A percentile compares a stretch with the other conserved stretches of the same genome.
These are phyloP conservation scores for Dendrolimus houi DNA, from an alignment of 2,888 invertebrate genomes.

Conservation along the genomic window DNA sequence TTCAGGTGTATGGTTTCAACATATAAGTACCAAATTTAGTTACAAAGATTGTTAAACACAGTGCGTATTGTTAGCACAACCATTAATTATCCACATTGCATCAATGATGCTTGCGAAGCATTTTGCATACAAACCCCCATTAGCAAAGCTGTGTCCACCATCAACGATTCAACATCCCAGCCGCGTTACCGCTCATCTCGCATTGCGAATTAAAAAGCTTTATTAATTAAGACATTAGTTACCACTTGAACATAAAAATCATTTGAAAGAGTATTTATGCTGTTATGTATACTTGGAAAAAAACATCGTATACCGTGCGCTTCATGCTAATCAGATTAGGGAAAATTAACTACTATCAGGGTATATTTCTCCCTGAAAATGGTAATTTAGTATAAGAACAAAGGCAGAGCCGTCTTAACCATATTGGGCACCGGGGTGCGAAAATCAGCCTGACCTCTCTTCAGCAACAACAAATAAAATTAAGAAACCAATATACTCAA, in stretches of 20 bases:
- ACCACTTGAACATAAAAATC: neutral
- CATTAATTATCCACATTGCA: slow-evolving; percentile 16
- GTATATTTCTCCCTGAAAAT: neutral
- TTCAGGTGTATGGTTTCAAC: slow-evolving; percentile 24
- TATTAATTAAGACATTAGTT: slow-evolving; percentile 11
- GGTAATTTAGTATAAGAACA: slow-evolving; percentile 13
- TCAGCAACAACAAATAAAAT: too few species aligned
- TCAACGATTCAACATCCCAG: slow-evolving; percentile 12
- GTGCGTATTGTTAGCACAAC: slow-evolving; percentile 23
- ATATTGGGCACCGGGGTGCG: too few species aligned
- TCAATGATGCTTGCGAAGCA: slow-evolving; percentile 16
- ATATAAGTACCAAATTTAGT: slow-evolving; percentile 11
- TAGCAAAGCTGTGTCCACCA: slow-evolving; percentile 17
- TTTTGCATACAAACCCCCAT: slow-evolving; percentile 19
- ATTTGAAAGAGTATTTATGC: neutral
- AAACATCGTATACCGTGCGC: neutral
- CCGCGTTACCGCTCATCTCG: slow-evolving; percentile 17
- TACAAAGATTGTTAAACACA: slow-evolving; percentile 14
- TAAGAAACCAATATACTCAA: too few species aligned
- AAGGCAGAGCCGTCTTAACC: neutral
- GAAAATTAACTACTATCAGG: neutral
- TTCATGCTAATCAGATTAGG: neutral
- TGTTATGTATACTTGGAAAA: neutral
- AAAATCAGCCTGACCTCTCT: too few species aligned
- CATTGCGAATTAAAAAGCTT: slow-evolving; percentile 38